Evolutionary conservation across 2,113 vertebrate genomes (phyloP), one percentile per base, ranked within the genome.

Genomic region (Scomber colias): DNA sequence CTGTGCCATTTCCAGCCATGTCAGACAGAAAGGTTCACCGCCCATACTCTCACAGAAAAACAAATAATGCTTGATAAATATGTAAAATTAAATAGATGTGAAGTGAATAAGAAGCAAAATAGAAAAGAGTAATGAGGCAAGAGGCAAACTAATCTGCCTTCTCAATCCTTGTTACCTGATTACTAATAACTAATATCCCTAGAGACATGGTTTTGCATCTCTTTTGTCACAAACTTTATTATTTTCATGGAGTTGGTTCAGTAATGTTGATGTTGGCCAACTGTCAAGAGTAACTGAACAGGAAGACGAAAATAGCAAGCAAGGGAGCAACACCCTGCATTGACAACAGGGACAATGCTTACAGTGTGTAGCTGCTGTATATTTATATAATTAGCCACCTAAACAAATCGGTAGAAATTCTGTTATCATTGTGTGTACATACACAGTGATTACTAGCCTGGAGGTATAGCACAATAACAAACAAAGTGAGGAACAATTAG

Each of bases 1-100:
- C 88, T 87, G 86, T 88, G 84, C 85, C 92, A 87, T 91, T 92
- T 86, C 75, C 88, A 90, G 90, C 90, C 90, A 57, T 87, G 90
- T 91, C 87, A 90, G 86, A 84, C 85, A 90, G 86, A 77, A 86
- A 87, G 85, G 61, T 92, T 85, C 68, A 60, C 70, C 59, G 70
- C 83, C 89, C 85, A 83, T 84, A 45, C 50, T 90, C 85, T 21
- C 87, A 82, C 51, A 83, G 87, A 84, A 72, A 86, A 87, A 85
- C 87, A 78, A 89, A 90, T 89, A 90, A 90, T 71, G 66, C 73
- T 56, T 79, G 85, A 90, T 91, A 83, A 88, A 88, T 85, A 86
- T 85, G 84, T 79, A 74, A 80, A 85, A 86, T 83, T 71, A 83
- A 90, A 87, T 53, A 80, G 62, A 80, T 81, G 76, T 69, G 73